Evolutionary conservation across 2,113 vertebrate species (phyloP).

Genomic region (Apistogramma diplotaenia): DNA sequence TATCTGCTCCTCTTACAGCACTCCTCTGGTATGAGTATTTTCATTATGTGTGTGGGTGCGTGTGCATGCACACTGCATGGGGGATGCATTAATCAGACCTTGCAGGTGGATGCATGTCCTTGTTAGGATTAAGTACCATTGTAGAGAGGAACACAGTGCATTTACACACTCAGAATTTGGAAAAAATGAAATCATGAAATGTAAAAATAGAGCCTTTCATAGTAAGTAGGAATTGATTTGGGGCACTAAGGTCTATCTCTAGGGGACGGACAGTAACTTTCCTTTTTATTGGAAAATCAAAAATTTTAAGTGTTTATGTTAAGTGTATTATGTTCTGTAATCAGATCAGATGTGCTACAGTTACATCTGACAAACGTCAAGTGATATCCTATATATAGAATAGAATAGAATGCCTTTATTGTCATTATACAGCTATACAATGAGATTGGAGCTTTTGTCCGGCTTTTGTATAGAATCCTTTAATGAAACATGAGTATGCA

Average conservation of each 20-base stretch:
- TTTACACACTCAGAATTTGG: background rate
- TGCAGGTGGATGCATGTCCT: background rate
- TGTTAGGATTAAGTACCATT: background rate
- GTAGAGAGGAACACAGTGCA: background rate
- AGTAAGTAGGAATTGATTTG: background rate
- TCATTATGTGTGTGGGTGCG: background rate
- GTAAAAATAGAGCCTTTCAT: background rate
- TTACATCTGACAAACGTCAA: background rate
- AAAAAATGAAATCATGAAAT: background rate
- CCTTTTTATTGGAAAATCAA: too few relatives aligned
- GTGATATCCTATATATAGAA: background rate
- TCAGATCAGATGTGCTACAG: background rate
- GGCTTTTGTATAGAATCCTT: background rate
- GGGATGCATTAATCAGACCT: background rate
- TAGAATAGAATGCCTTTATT: too few relatives aligned
- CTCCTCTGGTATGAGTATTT: slow-evolving; percentile 4
- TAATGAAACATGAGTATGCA: background rate
- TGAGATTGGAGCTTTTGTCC: too few relatives aligned
- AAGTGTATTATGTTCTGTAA: background rate
- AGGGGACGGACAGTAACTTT: background rate
- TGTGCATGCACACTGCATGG: background rate
- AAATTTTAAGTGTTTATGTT: background rate
- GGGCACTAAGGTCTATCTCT: background rate
- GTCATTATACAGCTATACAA: too few relatives aligned
- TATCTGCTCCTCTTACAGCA: slow-evolving; percentile 18